Conservation (phyloP, 1,140 invertebrate species). For the Drosophila bocqueti region DNA sequence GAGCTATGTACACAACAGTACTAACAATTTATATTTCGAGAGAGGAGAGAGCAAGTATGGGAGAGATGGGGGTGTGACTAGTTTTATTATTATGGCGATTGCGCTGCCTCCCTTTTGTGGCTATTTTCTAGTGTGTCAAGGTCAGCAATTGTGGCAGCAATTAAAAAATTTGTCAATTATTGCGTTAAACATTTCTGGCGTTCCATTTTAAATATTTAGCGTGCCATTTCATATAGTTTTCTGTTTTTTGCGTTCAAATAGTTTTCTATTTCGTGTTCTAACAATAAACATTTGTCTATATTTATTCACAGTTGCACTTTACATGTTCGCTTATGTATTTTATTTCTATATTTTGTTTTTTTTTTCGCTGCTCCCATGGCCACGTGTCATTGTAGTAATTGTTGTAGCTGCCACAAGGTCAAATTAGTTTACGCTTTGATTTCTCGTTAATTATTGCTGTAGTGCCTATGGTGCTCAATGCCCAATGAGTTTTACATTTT, state of each 20-base stretch:
- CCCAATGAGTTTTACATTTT: conserved; percentile 14
- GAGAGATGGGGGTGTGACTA: conserved; percentile 10
- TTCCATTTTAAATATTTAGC: neutral
- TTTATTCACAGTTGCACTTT: conserved; percentile 13
- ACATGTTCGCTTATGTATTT: conserved; percentile 17
- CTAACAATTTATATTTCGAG: conserved; percentile 8
- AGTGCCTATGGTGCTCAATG: conserved; percentile 1
- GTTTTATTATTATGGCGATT: conserved; percentile 55
- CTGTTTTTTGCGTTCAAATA: neutral
- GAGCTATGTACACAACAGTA: conserved; percentile 26
- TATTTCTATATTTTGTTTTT: conserved; percentile 3
- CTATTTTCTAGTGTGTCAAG: conserved; percentile 55
- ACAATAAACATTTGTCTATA: conserved; percentile 4
- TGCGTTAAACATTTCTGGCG: neutral
- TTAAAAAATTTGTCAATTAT: conserved; percentile 28
- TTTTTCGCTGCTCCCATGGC: conserved; percentile 45
- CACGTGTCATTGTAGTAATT: conserved; percentile 62
- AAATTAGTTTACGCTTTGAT: conserved; percentile 78
- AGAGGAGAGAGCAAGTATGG: conserved; percentile 2
- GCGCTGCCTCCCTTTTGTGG: neutral
- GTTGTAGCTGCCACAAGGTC: conserved; percentile 62
- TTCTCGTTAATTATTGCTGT: conserved; percentile 69
- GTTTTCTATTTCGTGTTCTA: neutral
- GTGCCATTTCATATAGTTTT: neutral
- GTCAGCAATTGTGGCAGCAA: conserved; percentile 39